Conservation (phyloP, 2,113 vertebrate genomes). For the Anguilla rostrata region DNA sequence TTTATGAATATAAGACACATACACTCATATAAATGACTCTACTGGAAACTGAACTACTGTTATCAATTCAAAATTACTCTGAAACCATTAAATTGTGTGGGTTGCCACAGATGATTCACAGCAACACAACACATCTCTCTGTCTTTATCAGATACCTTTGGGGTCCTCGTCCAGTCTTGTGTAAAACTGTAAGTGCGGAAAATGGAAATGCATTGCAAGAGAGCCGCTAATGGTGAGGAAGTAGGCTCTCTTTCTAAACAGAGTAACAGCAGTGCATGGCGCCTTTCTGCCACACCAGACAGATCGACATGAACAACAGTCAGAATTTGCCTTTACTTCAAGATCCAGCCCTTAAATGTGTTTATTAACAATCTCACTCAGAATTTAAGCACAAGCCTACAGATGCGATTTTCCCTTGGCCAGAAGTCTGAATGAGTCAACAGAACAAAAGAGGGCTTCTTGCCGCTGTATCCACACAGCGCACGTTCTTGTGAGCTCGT, state of each 20-base stretch:
- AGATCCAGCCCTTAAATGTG: not conserved
- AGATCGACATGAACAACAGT: not conserved
- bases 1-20: not conserved
- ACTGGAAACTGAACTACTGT: not conserved
- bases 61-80: not conserved
- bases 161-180: not conserved
- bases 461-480: not conserved
- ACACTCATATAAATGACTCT: not conserved
- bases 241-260: not conserved
- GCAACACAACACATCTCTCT: not conserved
- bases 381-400: not conserved
- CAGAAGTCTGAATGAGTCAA: not conserved
- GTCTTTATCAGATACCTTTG: not conserved
- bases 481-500: not conserved
- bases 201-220: constrained; percentile 1
- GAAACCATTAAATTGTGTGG: not conserved
- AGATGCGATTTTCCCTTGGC: not conserved
- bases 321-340: not conserved
- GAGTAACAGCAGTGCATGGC: not conserved
- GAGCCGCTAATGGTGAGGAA: not conserved
- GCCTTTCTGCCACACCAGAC: not conserved
- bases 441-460: not conserved
- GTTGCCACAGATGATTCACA: not conserved
- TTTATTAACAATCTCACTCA: not conserved
- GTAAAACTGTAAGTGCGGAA: not conserved